These are phyloP conservation scores for Periophthalmodon schlosseri DNA, from an alignment of 2,113 vertebrate genomes.

Conservation along the genomic window DNA sequence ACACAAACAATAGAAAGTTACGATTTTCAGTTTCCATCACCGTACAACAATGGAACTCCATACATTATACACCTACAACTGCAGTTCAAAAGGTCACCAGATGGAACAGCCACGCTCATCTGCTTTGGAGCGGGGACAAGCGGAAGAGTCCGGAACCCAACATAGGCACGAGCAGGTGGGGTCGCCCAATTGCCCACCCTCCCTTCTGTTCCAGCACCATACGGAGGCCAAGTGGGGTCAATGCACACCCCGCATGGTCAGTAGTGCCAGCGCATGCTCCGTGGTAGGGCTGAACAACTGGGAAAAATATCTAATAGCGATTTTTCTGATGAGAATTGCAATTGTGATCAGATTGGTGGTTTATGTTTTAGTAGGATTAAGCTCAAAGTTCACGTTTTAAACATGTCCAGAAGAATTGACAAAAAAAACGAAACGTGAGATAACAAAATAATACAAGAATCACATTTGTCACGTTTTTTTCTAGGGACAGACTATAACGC, in stretches of 20 bases:
- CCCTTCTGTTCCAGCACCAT: conserved; percentile 60
- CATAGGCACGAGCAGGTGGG: conserved; percentile 50
- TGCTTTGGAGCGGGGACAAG: conserved; percentile 23
- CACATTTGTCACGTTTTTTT: too few species aligned
- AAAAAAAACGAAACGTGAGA: too few species aligned
- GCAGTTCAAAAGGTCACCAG: conserved; percentile 42
- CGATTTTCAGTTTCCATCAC: background rate
- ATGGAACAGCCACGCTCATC: conserved; percentile 33
- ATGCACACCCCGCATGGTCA: conserved; percentile 57
- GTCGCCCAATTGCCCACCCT: conserved; percentile 38
- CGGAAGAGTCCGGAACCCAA: conserved; percentile 35
- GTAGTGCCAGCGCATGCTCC: conserved; percentile 17
- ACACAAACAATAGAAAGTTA: background rate
- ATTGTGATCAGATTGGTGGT: too few species aligned
- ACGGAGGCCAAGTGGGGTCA: conserved; percentile 71
- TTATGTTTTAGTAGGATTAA: too few species aligned
- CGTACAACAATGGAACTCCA: background rate
- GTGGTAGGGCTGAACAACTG: too few species aligned
- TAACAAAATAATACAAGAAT: too few species aligned
- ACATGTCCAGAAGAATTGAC: too few species aligned
- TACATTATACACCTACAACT: background rate
- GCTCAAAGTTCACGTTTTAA: too few species aligned
- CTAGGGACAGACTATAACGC: too few species aligned
- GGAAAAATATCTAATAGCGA: too few species aligned
- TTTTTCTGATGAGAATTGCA: too few species aligned